Percentiles rank a stretch among this genome's conserved stretches.
These are phyloP conservation scores for Neopipo cinnamomea DNA, from an alignment of 2,113 vertebrate genomes.

Conservation along the genomic window DNA sequence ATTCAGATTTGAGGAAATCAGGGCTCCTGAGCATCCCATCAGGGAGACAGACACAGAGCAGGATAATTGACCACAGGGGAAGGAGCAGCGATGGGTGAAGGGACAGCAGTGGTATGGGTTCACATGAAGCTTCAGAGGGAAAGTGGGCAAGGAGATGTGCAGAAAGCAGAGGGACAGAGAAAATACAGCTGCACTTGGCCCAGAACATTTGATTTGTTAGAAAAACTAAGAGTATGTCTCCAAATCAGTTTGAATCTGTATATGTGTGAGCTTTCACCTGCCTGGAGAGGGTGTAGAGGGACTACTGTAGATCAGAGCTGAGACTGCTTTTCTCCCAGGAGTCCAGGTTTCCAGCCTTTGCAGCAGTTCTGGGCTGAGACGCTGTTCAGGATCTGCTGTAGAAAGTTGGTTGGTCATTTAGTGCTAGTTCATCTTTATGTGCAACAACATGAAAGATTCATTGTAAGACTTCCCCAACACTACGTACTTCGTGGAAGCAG, in stretches of 20 bases:
- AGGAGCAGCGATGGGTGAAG: neutral
- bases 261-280: neutral
- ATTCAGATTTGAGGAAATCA: neutral
- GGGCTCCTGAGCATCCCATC: neutral
- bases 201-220: neutral
- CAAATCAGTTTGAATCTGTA: rapidly evolving
- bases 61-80: neutral
- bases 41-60: rapidly evolving
- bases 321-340: neutral
- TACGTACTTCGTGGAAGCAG: neutral
- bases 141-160: neutral
- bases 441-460: neutral
- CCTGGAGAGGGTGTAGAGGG: neutral
- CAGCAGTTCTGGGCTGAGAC: neutral
- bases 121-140: neutral
- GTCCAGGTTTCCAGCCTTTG: neutral
- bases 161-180: neutral
- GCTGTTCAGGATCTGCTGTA: neutral
- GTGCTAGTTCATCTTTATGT: neutral
- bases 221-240: neutral
- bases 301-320: neutral
- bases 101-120: neutral
- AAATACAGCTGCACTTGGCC: neutral
- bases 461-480: neutral
- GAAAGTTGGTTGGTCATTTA: neutral